Evolutionary conservation across 2,113 vertebrate species (phyloP), one percentile per base, ranked within the genome.

Genomic region (Tyrannus savana): DNA sequence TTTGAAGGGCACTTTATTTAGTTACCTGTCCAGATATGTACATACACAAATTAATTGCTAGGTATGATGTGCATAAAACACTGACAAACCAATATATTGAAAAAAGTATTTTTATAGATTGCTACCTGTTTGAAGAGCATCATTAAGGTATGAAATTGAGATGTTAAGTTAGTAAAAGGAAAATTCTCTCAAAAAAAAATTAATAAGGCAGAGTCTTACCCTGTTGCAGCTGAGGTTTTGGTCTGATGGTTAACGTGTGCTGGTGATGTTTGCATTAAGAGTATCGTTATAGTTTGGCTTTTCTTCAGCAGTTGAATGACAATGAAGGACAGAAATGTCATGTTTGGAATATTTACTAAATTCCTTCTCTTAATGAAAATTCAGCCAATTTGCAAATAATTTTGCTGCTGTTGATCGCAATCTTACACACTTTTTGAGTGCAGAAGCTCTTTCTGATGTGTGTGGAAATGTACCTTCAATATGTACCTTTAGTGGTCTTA

Each of bases 241-340:
- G 14, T 73, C 41, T 35, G 55, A 79, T 31, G 9, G 41, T 69
- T 42, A 6, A 3, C 0, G 0, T 53, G 16, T 85, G 14, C 19
- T 63, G 17, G 16, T 17, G 5, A 28, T 53, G 28, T 86, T 66
- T 49, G 28, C 3, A 2, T 30, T 47, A 64, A 60, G 58, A 60
- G 14, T 47, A 25, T 69, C 1, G 1, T 50, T 49, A 30, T 9
- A 67, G 19, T 72, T 53, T 23, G 19, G 2, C 44, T 91, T 87
- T 83, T 93, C 42, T 79, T 55, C 53, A 73, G 35, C 22, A 49
- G 12, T 14, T 62, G 53, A 56, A 1, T 47, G 46, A 58, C 35
- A 76, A 9, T 35, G 35, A 88, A 74, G 33, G 14, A 31, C 30
- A 80, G 35, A 85, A 87, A 49, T 1, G 1, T 41, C 3, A 7